Evolutionary conservation across 2,113 vertebrate species (phyloP).

Genomic region (Cochlearius cochlearius): DNA sequence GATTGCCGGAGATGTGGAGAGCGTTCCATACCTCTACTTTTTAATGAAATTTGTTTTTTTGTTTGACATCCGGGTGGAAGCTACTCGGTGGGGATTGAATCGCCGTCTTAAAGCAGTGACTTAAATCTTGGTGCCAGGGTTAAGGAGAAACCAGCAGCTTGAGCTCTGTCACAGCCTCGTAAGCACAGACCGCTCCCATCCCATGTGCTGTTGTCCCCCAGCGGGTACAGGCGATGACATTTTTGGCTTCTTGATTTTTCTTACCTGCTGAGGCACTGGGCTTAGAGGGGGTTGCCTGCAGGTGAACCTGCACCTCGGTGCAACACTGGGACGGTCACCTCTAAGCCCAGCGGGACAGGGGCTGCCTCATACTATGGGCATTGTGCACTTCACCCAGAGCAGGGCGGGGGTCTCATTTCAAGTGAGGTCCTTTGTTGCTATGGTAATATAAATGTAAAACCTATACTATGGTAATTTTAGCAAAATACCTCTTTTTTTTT

Average conservation of each 20-base stretch:
- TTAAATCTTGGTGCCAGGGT: background rate
- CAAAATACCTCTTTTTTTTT: background rate
- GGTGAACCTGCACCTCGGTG: background rate
- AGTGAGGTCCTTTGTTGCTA: conserved; percentile 12
- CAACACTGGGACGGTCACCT: background rate
- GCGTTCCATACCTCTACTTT: background rate
- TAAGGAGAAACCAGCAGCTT: background rate
- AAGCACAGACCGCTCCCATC: background rate
- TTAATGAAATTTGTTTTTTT: background rate
- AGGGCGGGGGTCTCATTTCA: background rate
- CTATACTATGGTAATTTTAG: conserved; percentile 32
- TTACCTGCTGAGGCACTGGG: background rate
- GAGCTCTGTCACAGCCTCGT: fast-evolving
- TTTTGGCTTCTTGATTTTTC: background rate
- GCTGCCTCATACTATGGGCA: background rate
- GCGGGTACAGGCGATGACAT: fast-evolving
- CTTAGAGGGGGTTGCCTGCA: background rate
- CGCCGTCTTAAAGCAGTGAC: background rate
- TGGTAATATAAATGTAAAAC: conserved; percentile 25
- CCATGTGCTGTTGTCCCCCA: background rate
- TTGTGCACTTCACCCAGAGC: background rate
- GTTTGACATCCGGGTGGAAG: background rate
- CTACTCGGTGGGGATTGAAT: background rate
- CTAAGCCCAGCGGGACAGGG: background rate
- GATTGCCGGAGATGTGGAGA: fast-evolving